Percentiles rank a stretch among this genome's conserved stretches.
Evolutionary conservation across 35 echinoderm and acorn worm genomes (phyloP).

Genomic region (Ptychodera flava): DNA sequence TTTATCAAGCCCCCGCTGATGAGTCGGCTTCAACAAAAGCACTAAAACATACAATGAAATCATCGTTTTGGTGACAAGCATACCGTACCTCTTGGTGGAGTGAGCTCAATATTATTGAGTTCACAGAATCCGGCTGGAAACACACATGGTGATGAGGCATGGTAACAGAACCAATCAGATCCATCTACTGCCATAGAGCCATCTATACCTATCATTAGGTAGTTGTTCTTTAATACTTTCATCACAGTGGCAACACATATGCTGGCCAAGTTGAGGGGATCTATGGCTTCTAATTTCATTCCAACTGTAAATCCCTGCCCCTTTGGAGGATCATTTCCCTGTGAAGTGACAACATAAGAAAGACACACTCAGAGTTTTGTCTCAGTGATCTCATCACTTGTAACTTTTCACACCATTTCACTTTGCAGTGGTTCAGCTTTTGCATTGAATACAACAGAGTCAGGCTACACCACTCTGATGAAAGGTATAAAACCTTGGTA

Average conservation of each 20-base stretch:
- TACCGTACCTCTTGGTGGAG: constrained; percentile 88
- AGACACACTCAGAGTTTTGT: too few species aligned
- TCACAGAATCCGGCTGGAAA: constrained; percentile 94
- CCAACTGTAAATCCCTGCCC: constrained; percentile 55
- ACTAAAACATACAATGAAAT: too few species aligned
- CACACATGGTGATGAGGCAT: constrained; percentile 64
- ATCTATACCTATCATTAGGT: constrained; percentile 92
- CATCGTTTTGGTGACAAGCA: too few species aligned
- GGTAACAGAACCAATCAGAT: constrained; percentile 91
- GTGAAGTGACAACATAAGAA: background rate
- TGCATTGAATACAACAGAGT: too few species aligned
- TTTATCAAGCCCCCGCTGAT: too few species aligned
- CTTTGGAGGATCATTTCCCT: background rate
- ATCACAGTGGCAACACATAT: constrained; percentile 91
- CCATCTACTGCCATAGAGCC: constrained; percentile 54
- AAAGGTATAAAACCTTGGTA: too few species aligned
- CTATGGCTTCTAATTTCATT: constrained; percentile 97
- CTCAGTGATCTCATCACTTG: too few species aligned
- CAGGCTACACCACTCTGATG: too few species aligned
- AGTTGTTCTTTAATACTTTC: constrained; percentile 70
- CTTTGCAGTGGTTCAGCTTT: too few species aligned
- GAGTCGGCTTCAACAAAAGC: too few species aligned
- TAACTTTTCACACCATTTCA: too few species aligned
- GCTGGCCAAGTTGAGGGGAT: constrained; percentile 80
- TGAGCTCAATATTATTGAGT: constrained; percentile 80